A percentile compares a stretch with the other conserved stretches of the same genome.
These are phyloP conservation scores for Agrilus biguttatus DNA, from an alignment of 2,888 invertebrate species.

Conservation along the genomic window DNA sequence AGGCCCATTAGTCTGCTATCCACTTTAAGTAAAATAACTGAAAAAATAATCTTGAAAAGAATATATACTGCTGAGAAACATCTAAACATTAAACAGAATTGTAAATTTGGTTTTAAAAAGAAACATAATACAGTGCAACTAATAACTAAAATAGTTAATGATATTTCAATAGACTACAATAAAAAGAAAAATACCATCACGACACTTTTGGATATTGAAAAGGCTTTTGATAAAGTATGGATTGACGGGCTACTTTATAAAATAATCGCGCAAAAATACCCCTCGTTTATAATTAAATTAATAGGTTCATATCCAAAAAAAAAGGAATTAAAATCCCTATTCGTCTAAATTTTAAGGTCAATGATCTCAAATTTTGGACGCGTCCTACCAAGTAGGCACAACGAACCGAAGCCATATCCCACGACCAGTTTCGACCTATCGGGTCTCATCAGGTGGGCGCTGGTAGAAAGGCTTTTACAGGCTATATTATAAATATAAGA, in stretches of 20 bases:
- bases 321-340: too few relatives aligned
- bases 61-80: conserved; percentile 3
- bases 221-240: conserved; percentile 23
- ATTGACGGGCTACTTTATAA: conserved; percentile 17
- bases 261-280: conserved; percentile 12
- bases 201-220: conserved; percentile 19
- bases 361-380: too few relatives aligned
- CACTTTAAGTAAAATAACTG: conserved; percentile 7
- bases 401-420: too few relatives aligned
- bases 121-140: conserved; percentile 17
- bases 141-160: conserved; percentile 15
- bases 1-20: conserved; percentile 11
- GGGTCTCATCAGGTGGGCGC: too few relatives aligned
- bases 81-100: conserved; percentile 4
- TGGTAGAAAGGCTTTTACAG: too few relatives aligned
- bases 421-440: too few relatives aligned
- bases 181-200: conserved; percentile 13
- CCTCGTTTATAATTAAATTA: conserved; percentile 11
- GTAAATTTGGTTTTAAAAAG: conserved; percentile 19
- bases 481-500: too few relatives aligned
- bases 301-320: conserved; percentile 14
- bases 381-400: too few relatives aligned
- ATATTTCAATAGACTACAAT: conserved; percentile 15
- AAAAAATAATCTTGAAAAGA: conserved; percentile 7
- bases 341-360: too few relatives aligned